These are phyloP conservation scores for Oscheius sp. DNA, from an alignment of 2,888 invertebrate species.

Conservation along the genomic window DNA sequence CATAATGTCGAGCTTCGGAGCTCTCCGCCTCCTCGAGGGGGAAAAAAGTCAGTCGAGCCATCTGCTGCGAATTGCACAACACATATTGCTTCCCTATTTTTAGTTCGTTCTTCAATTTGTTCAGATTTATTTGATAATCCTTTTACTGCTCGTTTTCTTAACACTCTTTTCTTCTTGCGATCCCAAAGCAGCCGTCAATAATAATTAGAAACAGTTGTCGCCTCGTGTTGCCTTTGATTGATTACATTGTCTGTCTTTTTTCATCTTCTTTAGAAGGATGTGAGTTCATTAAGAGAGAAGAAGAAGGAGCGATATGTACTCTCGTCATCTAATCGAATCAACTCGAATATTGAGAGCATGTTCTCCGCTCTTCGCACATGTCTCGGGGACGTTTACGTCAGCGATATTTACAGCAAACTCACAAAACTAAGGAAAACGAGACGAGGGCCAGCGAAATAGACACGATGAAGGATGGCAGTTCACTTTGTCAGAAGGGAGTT, in stretches of 20 bases:
- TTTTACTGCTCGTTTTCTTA: background rate
- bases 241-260: background rate
- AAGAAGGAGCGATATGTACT: background rate
- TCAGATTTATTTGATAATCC: background rate
- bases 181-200: slow-evolving; percentile 47
- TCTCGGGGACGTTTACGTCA: slow-evolving; percentile 14
- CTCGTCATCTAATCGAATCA: too few species aligned
- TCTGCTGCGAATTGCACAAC: slow-evolving; percentile 24
- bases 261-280: background rate
- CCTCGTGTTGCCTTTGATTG: background rate
- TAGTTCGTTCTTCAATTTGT: background rate
- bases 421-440: slow-evolving; percentile 6
- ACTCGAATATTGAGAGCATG: background rate
- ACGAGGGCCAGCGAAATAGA: background rate
- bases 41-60: slow-evolving; percentile 5
- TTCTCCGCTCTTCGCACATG: slow-evolving; percentile 25
- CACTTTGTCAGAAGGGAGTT: too few species aligned
- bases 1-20: slow-evolving; percentile 9
- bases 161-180: slow-evolving; percentile 33
- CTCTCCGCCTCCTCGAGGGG: slow-evolving; percentile 2
- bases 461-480: background rate
- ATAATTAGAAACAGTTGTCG: slow-evolving; percentile 56
- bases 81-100: background rate
- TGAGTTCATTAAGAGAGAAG: background rate
- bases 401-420: slow-evolving; percentile 27